Conservation (phyloP, 2,888 invertebrate genomes). For the Ephialtes manifestator region DNA sequence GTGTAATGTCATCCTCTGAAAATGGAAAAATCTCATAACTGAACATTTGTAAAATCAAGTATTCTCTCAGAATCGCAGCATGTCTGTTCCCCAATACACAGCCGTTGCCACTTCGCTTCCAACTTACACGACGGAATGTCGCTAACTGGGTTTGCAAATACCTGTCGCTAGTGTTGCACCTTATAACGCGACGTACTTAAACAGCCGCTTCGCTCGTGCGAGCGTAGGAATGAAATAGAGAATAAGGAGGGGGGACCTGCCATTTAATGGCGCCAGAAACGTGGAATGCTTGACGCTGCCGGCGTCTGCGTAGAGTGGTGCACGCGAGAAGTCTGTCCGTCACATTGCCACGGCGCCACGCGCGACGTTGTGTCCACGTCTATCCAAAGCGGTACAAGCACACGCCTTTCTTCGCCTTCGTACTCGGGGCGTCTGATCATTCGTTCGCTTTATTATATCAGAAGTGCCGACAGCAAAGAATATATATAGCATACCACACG, state of each 20-base stretch:
- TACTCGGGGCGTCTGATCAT: slow-evolving; percentile 46
- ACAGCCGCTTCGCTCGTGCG: slow-evolving; percentile 60
- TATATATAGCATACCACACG: background rate
- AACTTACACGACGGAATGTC: slow-evolving; percentile 75
- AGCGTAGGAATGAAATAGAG: slow-evolving; percentile 57
- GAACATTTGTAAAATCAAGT: too few species aligned
- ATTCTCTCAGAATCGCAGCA: background rate
- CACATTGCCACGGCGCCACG: slow-evolving; percentile 50
- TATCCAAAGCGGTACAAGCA: slow-evolving; percentile 27
- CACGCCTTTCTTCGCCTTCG: slow-evolving; percentile 39
- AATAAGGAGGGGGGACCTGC: slow-evolving; percentile 57
- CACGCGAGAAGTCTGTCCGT: slow-evolving; percentile 50
- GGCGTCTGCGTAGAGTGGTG: slow-evolving; percentile 34
- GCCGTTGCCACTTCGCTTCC: slow-evolving; percentile 22
- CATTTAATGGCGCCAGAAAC: slow-evolving; percentile 79
- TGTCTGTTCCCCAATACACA: background rate
- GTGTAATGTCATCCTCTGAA: too few species aligned
- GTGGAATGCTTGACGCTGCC: slow-evolving; percentile 60
- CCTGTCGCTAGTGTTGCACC: slow-evolving; percentile 59
- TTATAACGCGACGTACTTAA: slow-evolving; percentile 55
- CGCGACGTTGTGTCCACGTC: slow-evolving; percentile 37
- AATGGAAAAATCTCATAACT: too few species aligned
- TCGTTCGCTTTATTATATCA: slow-evolving; percentile 54
- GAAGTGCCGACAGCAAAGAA: slow-evolving; percentile 47
- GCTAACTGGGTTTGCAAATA: slow-evolving; percentile 80